phyloP scores from a whole-genome alignment of 2,113 vertebrate genomes.

The Heterotilapia buettikoferi region DNA sequence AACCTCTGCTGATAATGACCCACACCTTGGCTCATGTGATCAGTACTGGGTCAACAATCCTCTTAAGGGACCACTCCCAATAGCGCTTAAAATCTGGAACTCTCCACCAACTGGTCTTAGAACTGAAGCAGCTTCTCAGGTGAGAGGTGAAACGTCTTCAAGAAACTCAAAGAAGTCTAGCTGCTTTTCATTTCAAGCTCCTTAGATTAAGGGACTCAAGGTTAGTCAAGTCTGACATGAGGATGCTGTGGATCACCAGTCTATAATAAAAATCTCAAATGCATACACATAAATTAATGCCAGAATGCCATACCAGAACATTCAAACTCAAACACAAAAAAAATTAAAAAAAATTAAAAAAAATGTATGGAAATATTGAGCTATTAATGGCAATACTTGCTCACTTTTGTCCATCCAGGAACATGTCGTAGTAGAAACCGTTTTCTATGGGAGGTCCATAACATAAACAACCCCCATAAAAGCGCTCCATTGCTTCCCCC shows the following conservation, averaged over 20 bases:
- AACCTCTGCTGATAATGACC: not conserved
- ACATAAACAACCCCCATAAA: constrained; percentile 94
- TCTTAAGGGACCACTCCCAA: not conserved
- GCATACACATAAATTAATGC: not conserved
- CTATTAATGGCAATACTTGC: not conserved
- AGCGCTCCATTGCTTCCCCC: constrained; percentile 93
- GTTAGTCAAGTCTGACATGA: not conserved
- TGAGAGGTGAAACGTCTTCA: not conserved
- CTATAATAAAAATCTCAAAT: not conserved
- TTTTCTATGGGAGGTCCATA: constrained; percentile 97
- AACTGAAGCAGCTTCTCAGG: not conserved
- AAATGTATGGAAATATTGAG: not conserved
- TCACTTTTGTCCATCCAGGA: constrained; percentile 88
- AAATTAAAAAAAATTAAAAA: rapidly evolving
- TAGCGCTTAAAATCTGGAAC: not conserved
- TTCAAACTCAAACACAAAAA: not conserved
- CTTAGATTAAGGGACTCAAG: not conserved
- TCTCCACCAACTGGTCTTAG: not conserved
- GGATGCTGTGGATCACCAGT: not conserved
- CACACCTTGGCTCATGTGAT: not conserved
- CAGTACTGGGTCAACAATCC: not conserved
- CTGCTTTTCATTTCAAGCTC: not conserved
- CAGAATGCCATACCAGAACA: not conserved
- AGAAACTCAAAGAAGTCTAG: not conserved
- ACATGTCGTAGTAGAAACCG: constrained; percentile 99